These are phyloP conservation scores for Agrotis segetum DNA, from an alignment of 2,888 invertebrate species.

Conservation along the genomic window DNA sequence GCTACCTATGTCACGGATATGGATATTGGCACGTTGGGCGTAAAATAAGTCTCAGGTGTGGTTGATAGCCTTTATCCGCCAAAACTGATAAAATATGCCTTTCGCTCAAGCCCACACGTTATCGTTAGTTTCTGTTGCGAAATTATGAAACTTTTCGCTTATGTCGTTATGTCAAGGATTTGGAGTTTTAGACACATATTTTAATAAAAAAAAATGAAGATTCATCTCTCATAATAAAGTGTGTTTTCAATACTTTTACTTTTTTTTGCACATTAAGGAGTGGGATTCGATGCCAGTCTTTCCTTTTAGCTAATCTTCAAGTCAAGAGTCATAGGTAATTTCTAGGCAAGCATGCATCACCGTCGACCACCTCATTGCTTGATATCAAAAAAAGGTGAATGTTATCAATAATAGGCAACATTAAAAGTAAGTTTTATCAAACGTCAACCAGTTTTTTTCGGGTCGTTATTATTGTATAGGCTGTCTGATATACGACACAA, in stretches of 20 bases:
- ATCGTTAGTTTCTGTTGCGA: conserved; percentile 76
- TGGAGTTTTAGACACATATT: conserved; percentile 30
- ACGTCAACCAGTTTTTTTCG: conserved; percentile 3
- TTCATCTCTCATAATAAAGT: conserved; percentile 1
- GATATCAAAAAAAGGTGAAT: not conserved
- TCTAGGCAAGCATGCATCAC: no score
- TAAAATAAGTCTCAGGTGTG: conserved; percentile 90
- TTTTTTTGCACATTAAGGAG: no score
- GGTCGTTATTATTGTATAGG: conserved; percentile 26
- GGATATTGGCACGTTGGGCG: conserved; percentile 86
- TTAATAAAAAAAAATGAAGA: conserved; percentile 8
- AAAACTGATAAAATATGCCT: conserved; percentile 88
- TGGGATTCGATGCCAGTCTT: no score
- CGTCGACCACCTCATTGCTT: no score
- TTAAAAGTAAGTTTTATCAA: conserved; percentile 15
- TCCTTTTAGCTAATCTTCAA: no score
- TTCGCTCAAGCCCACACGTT: conserved; percentile 76
- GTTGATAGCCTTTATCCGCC: conserved; percentile 88
- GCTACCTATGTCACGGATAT: conserved; percentile 70
- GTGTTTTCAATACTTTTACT: no score
- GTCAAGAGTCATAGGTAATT: no score
- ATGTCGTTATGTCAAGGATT: conserved; percentile 26
- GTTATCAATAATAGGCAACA: conserved; percentile 24
- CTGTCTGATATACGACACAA: conserved; percentile 23
- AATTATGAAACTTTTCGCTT: conserved; percentile 73